phyloP scores from a whole-genome alignment of 2,797 vertebrate species.

The Smutsia gigantea region DNA sequence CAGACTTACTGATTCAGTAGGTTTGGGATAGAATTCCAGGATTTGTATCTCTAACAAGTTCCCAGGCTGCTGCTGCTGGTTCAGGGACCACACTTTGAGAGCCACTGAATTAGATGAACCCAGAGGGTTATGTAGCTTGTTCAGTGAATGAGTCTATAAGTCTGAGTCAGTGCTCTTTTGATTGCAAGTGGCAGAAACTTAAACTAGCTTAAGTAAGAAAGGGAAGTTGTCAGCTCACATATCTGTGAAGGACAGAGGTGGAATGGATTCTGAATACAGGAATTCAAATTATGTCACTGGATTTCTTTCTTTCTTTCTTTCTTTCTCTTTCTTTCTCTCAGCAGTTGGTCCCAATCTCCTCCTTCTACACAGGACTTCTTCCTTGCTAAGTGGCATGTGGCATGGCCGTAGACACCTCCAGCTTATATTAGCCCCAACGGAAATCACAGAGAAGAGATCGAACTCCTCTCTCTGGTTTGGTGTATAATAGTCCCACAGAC shows the following conservation, averaged over 20 bases:
- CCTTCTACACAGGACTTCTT: slow-evolving; percentile 23
- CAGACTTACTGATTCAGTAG: slow-evolving; percentile 15
- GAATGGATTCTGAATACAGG: slow-evolving; percentile 36
- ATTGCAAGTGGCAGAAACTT: slow-evolving; percentile 59
- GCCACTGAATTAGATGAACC: neutral
- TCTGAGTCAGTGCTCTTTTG: slow-evolving; percentile 42
- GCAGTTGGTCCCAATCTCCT: neutral
- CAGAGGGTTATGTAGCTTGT: neutral
- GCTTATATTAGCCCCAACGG: neutral
- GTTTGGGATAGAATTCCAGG: neutral
- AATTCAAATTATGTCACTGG: slow-evolving; percentile 53
- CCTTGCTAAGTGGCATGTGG: neutral
- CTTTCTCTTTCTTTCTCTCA: neutral
- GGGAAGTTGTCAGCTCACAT: slow-evolving; percentile 54
- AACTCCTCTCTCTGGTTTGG: neutral
- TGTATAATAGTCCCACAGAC: neutral
- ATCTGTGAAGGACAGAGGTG: slow-evolving; percentile 23
- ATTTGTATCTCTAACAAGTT: slow-evolving; percentile 24
- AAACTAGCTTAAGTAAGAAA: slow-evolving; percentile 49
- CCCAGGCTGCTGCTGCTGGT: neutral
- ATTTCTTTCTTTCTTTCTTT: neutral
- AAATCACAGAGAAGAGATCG: neutral
- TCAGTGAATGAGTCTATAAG: neutral
- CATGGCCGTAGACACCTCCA: neutral
- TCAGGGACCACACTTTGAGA: slow-evolving; percentile 3